Percentiles rank a stretch among this genome's conserved stretches.
Evolutionary conservation across 2,797 vertebrate species (phyloP).

Genomic region (Xiphorhynchus erythropygius): DNA sequence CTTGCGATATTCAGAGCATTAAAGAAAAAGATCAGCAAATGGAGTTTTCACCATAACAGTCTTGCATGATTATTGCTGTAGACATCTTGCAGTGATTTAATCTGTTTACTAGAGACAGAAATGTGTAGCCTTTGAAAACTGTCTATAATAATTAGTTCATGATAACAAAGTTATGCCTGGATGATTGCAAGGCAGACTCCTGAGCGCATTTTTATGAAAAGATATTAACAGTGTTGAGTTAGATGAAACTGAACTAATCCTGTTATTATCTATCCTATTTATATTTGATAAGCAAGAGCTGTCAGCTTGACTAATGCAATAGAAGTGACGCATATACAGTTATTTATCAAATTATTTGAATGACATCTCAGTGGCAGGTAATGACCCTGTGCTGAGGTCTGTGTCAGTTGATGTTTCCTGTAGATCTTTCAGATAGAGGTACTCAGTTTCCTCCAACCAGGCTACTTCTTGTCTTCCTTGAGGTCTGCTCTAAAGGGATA

Average conservation of each 20-base stretch:
- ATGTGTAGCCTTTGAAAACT: constrained; percentile 7
- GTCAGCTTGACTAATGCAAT: neutral
- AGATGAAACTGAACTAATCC: constrained; percentile 29
- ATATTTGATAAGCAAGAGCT: constrained; percentile 13
- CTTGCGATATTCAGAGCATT: neutral
- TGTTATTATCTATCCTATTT: neutral
- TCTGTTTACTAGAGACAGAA: constrained; percentile 47
- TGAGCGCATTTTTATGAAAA: constrained; percentile 48
- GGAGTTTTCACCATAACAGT: neutral
- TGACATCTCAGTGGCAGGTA: neutral
- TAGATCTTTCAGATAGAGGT: neutral
- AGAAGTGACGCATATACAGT: neutral
- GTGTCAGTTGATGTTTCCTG: neutral
- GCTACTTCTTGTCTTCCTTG: neutral
- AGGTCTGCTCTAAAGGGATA: neutral
- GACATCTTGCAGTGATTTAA: constrained; percentile 30
- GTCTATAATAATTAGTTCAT: constrained; percentile 63
- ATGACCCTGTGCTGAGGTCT: neutral
- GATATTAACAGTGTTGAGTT: constrained; percentile 23
- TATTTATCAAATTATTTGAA: neutral
- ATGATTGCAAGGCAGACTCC: constrained; percentile 43
- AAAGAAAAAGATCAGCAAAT: constrained; percentile 3
- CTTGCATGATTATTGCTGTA: constrained; percentile 16
- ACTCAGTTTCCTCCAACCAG: neutral
- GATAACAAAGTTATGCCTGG: constrained; percentile 54